A percentile compares a stretch with the other conserved stretches of the same genome.
Conservation (phyloP, 2,888 invertebrate species). For the Caenorhabditis uteleia region DNA sequence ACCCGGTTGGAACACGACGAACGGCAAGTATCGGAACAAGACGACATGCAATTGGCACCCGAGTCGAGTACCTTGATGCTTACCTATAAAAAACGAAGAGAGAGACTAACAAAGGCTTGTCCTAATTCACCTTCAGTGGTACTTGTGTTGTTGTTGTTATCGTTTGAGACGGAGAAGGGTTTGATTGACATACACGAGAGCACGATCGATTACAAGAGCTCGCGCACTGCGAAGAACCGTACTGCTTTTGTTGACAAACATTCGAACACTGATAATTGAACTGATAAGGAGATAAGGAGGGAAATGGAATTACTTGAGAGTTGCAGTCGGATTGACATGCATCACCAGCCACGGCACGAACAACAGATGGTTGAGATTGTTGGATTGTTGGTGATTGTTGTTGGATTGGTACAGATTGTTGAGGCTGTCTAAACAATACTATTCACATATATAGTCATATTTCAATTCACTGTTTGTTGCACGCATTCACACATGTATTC, state of each 20-base stretch:
- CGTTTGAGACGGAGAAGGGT: slow-evolving; percentile 6
- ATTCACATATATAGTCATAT: no score
- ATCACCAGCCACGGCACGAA: slow-evolving; percentile 27
- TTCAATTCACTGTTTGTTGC: slow-evolving; percentile 23
- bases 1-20: slow-evolving; percentile 20
- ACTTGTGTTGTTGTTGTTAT: slow-evolving; percentile 13
- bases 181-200: slow-evolving; percentile 37
- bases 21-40: slow-evolving; percentile 22
- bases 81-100: slow-evolving; percentile 10
- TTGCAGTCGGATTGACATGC: slow-evolving; percentile 25
- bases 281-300: no score
- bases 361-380: slow-evolving; percentile 11
- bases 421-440: background rate
- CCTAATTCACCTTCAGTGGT: slow-evolving; percentile 15
- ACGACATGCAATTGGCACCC: slow-evolving; percentile 22
- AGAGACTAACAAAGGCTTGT: background rate
- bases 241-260: slow-evolving; percentile 39
- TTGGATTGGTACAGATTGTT: no score
- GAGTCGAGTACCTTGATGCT: slow-evolving; percentile 25
- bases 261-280: slow-evolving; percentile 38
- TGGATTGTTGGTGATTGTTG: no score
- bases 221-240: slow-evolving; percentile 28
- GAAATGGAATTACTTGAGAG: slow-evolving; percentile 20
- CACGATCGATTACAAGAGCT: slow-evolving; percentile 39
- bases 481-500: slow-evolving; percentile 37